Percentiles rank a stretch among this genome's conserved stretches.
phyloP scores from a whole-genome alignment of 1,140 invertebrate species.

The Solen grandis region DNA sequence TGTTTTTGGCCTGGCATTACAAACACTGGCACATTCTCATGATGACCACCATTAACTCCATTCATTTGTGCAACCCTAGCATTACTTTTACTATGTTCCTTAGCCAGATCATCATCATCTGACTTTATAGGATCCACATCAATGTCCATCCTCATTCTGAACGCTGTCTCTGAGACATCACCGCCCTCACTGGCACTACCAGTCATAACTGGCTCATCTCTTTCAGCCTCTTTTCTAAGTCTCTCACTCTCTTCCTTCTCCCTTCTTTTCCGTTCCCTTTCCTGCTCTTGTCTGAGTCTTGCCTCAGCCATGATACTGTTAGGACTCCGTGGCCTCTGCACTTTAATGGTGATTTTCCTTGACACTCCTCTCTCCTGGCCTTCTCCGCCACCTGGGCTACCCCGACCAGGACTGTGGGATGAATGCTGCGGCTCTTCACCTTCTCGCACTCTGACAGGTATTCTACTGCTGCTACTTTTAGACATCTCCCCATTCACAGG shows the following conservation, averaged over 20 bases:
- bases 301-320: conserved; percentile 64
- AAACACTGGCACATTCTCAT: conserved; percentile 58
- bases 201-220: conserved; percentile 53
- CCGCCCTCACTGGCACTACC: conserved; percentile 54
- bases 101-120: conserved; percentile 52
- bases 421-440: conserved; percentile 34
- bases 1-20: conserved; percentile 63
- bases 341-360: conserved; percentile 43
- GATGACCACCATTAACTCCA: conserved; percentile 44
- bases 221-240: conserved; percentile 45
- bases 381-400: neutral
- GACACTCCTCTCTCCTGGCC: conserved; percentile 22
- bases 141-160: conserved; percentile 4
- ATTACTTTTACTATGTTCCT: conserved; percentile 2
- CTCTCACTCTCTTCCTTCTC: conserved; percentile 49
- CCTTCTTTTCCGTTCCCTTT: conserved; percentile 53
- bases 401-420: conserved; percentile 17
- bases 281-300: conserved; percentile 54
- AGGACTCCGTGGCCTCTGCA: conserved; percentile 60
- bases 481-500: conserved; percentile 13
- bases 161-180: conserved; percentile 20
- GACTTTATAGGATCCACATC: conserved; percentile 51
- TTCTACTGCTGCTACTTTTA: conserved; percentile 49
- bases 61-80: conserved; percentile 33
- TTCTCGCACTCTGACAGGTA: conserved; percentile 42